These are phyloP conservation scores for Benitochromis conjunctus DNA, from an alignment of 2,113 vertebrate genomes.

Conservation along the genomic window DNA sequence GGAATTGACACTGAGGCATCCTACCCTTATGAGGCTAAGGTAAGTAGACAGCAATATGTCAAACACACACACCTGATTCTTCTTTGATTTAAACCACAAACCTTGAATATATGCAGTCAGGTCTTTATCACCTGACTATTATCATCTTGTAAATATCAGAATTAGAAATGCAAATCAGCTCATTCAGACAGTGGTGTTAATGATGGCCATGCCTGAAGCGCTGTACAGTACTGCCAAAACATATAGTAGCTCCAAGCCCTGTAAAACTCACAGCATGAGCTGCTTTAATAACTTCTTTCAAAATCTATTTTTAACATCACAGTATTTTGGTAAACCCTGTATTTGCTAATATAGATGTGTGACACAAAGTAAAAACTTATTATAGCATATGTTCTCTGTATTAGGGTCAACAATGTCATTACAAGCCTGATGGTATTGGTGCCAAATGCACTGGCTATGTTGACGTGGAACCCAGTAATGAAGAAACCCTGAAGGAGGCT, in stretches of 20 bases:
- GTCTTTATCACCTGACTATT: rapidly evolving
- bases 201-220: background rate
- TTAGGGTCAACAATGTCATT: slow-evolving; percentile 67
- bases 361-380: rapidly evolving
- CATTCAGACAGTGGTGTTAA: background rate
- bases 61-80: rapidly evolving
- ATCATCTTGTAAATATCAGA: rapidly evolving
- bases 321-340: background rate
- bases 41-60: background rate
- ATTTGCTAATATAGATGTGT: background rate
- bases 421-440: slow-evolving; percentile 51
- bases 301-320: background rate
- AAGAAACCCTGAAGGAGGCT: slow-evolving; percentile 64
- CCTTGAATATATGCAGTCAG: background rate
- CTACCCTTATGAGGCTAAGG: slow-evolving; percentile 71
- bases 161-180: background rate
- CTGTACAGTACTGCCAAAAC: background rate
- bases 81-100: rapidly evolving
- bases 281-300: background rate
- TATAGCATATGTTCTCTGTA: rapidly evolving
- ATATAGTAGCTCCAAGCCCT: background rate
- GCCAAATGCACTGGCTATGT: slow-evolving; percentile 72
- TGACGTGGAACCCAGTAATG: slow-evolving; percentile 42
- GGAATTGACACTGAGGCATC: slow-evolving; percentile 75
- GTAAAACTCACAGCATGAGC: background rate